phyloP scores from a whole-genome alignment of 1,140 invertebrate genomes.

The Octopus sinensis region DNA sequence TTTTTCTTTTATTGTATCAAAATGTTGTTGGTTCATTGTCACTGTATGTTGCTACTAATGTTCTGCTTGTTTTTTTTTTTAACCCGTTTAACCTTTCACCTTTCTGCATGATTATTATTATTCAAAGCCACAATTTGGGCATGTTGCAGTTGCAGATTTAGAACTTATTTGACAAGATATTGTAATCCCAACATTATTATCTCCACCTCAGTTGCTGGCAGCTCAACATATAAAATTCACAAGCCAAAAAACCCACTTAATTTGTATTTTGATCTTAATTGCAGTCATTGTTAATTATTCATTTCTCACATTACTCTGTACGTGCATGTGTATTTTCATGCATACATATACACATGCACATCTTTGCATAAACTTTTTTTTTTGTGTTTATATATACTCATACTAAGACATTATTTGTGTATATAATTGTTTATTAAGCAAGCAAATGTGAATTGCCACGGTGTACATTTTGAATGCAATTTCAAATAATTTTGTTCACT shows the following conservation, averaged over 20 bases:
- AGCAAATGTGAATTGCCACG: no score
- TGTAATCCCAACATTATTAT: not conserved
- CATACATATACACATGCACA: no score
- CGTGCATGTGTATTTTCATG: no score
- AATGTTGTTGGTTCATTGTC: not conserved
- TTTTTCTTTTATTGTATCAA: not conserved
- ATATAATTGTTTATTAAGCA: no score
- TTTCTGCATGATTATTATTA: not conserved
- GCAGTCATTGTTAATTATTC: no score
- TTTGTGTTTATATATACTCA: no score
- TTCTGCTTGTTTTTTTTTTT: not conserved
- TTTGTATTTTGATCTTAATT: no score
- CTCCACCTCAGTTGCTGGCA: constrained; percentile 3
- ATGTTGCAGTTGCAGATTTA: constrained; percentile 10
- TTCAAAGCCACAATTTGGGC: not conserved
- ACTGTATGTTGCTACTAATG: constrained; percentile 10
- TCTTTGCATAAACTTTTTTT: no score
- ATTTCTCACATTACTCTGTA: no score
- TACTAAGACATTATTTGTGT: no score
- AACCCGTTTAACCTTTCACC: not conserved
- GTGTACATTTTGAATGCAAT: no score
- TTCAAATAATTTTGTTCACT: no score
- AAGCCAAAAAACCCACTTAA: not conserved
- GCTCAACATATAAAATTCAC: not conserved
- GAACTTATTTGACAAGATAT: not conserved